Percentiles rank a stretch among this genome's conserved stretches.
Conservation (phyloP, 2,888 invertebrate genomes). For the Amphiduros pacificus region DNA sequence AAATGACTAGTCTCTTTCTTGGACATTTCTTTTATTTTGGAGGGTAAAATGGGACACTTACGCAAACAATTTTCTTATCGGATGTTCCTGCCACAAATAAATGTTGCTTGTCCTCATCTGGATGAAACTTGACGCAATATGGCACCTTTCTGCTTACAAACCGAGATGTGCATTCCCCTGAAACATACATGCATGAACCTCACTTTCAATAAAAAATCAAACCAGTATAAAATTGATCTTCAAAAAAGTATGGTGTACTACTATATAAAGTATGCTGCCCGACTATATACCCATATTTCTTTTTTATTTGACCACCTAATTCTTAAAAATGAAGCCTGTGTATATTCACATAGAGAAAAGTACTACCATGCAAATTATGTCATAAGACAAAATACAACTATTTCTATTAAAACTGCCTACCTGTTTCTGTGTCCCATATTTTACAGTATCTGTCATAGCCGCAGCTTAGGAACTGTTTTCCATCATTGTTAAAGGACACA, state of each 20-base stretch:
- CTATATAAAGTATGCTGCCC: no score
- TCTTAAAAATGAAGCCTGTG: no score
- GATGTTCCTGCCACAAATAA: conserved; percentile 97
- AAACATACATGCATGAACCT: not conserved
- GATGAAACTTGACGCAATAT: conserved; percentile 97
- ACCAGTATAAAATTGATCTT: not conserved
- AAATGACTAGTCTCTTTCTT: no score
- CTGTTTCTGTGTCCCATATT: conserved; percentile 98
- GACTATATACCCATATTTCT: no score
- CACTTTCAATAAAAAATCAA: not conserved
- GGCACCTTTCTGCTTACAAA: conserved; percentile 97
- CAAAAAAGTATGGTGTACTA: not conserved
- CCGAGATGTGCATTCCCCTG: conserved; percentile 61
- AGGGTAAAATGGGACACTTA: conserved; percentile 65
- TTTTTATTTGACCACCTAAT: no score
- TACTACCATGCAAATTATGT: no score
- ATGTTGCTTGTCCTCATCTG: conserved; percentile 95
- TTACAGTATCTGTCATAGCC: conserved; percentile 95
- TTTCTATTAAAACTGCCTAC: conserved; percentile 58
- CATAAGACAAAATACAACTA: not conserved
- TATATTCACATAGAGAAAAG: no score
- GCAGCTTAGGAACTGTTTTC: conserved; percentile 90
- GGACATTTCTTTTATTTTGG: no score
- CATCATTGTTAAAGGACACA: conserved; percentile 91
- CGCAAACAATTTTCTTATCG: conserved; percentile 98